Evolutionary conservation across 2,888 invertebrate species (phyloP).

Genomic region (Acanthococcus lagerstroemiae): DNA sequence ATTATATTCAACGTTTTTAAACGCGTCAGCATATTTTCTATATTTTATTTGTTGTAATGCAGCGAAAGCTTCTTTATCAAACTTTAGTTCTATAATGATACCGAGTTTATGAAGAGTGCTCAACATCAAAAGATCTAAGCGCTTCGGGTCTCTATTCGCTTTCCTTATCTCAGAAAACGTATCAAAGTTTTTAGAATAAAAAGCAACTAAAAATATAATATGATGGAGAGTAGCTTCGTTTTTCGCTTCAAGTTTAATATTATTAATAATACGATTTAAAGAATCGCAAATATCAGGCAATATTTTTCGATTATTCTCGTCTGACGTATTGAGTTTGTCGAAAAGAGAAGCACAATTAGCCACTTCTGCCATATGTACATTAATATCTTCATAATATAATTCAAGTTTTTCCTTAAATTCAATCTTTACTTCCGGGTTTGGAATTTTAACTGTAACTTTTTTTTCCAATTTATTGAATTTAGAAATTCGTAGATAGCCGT

Average conservation of each 20-base stretch:
- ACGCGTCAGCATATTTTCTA: neutral
- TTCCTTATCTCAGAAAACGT: neutral
- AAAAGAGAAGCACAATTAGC: neutral
- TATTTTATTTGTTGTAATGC: neutral
- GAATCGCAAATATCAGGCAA: neutral
- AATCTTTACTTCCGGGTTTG: neutral
- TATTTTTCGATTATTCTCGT: neutral
- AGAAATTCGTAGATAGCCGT: neutral
- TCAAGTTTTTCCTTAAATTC: neutral
- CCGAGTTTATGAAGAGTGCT: neutral
- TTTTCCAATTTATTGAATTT: neutral
- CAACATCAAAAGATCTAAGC: neutral
- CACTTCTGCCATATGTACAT: neutral
- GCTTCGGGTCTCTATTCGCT: neutral
- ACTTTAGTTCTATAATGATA: neutral
- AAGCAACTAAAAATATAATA: neutral
- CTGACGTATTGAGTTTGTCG: neutral
- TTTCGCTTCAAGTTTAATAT: neutral
- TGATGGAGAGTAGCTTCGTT: neutral
- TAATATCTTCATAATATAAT: neutral
- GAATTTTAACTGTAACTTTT: neutral
- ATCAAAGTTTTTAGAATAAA: neutral
- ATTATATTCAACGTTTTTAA: neutral
- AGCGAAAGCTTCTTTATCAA: neutral
- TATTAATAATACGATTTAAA: neutral